Conservation (phyloP, 2,113 vertebrate species). For the Antigone vipio region DNA sequence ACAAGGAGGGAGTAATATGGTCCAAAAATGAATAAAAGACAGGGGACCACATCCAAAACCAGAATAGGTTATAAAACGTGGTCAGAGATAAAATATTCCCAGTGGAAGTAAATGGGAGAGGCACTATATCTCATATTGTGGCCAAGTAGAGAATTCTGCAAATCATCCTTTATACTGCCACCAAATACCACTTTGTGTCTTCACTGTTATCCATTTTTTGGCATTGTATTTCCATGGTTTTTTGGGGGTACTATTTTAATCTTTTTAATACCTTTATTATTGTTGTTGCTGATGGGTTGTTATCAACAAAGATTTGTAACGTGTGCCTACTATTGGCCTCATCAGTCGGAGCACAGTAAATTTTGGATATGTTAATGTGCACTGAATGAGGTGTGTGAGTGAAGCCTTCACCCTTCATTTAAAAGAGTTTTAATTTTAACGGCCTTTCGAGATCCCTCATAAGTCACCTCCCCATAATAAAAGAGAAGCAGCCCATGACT, state of each 20-base stretch:
- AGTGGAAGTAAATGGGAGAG: background rate
- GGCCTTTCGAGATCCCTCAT: background rate
- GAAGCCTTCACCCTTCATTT: background rate
- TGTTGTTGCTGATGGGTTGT: background rate
- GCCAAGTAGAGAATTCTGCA: background rate
- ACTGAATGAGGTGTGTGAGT: background rate
- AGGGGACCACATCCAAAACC: slow-evolving; percentile 1
- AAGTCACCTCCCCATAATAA: background rate
- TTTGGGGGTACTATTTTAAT: background rate
- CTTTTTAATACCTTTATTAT: background rate
- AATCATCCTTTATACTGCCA: background rate
- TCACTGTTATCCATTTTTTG: background rate
- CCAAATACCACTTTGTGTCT: background rate
- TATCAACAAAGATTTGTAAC: background rate
- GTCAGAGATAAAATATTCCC: slow-evolving; percentile 40
- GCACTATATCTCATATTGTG: background rate
- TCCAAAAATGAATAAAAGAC: slow-evolving; percentile 49
- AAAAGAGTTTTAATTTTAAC: background rate
- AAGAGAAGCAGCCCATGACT: background rate
- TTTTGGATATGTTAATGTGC: background rate
- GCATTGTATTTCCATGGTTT: background rate
- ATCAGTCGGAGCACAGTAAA: background rate
- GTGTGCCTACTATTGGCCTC: background rate
- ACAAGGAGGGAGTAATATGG: background rate
- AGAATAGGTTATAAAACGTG: background rate